Evolutionary conservation across 2,797 vertebrate species (phyloP).

Genomic region (Alfaro cultratus): DNA sequence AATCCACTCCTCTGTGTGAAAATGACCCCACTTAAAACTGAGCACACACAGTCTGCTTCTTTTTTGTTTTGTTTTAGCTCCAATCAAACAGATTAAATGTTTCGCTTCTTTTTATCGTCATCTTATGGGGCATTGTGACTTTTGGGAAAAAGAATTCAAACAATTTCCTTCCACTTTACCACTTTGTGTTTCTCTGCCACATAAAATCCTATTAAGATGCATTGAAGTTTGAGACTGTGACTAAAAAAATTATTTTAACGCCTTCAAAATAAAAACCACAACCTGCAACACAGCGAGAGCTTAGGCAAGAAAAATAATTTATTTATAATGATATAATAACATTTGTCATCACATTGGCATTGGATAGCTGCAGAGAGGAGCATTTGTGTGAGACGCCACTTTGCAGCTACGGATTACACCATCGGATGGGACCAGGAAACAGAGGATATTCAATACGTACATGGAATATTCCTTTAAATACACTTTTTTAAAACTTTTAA

Average conservation of each 20-base stretch:
- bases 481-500: conserved; percentile 56
- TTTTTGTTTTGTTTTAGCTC: neutral
- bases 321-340: conserved; percentile 84
- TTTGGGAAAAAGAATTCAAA: neutral
- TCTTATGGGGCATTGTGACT: neutral
- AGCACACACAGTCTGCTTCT: neutral
- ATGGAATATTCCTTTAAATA: conserved; percentile 81
- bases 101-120: neutral
- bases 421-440: conserved; percentile 65
- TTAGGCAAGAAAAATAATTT: conserved; percentile 89
- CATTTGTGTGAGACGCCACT: conserved; percentile 47
- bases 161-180: neutral
- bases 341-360: conserved; percentile 81
- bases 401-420: conserved; percentile 70
- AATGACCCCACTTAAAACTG: neutral
- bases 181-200: neutral
- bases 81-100: neutral
- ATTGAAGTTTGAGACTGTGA: neutral
- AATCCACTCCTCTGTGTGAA: neutral
- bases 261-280: neutral
- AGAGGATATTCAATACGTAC: conserved; percentile 71
- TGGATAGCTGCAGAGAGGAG: conserved; percentile 63
- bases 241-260: neutral
- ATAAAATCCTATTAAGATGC: neutral
- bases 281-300: conserved; percentile 7